phyloP scores from a whole-genome alignment of 2,888 invertebrate species.

The Scaptomyza tumidula region DNA sequence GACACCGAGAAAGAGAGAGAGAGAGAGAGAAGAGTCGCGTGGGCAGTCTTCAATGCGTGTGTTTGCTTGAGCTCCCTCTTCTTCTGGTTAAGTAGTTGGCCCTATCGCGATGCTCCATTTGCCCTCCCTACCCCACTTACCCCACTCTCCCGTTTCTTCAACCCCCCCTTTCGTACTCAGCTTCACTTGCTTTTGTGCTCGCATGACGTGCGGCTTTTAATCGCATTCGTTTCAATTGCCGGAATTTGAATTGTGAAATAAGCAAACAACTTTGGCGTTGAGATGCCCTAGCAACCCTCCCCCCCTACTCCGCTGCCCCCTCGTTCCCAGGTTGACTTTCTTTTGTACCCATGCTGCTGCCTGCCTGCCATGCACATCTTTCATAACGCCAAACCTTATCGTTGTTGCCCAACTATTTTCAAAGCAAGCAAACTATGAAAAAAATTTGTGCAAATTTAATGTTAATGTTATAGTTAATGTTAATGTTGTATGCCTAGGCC shows the following conservation, averaged over 20 bases:
- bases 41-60: slow-evolving; percentile 45
- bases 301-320: neutral
- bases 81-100: slow-evolving; percentile 32
- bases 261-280: slow-evolving; percentile 62
- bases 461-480: slow-evolving; percentile 33
- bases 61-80: slow-evolving; percentile 16
- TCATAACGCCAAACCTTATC: slow-evolving; percentile 37
- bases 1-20: too few relatives aligned
- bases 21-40: slow-evolving; percentile 53
- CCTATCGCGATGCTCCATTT: slow-evolving; percentile 76
- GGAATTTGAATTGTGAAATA: slow-evolving; percentile 79
- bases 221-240: slow-evolving; percentile 80
- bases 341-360: slow-evolving; percentile 43
- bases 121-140: slow-evolving; percentile 12
- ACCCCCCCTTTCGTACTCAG: neutral
- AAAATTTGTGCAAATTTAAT: slow-evolving; percentile 53
- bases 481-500: slow-evolving; percentile 21
- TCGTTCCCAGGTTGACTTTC: slow-evolving; percentile 40
- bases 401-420: slow-evolving; percentile 28
- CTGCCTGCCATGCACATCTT: slow-evolving; percentile 30
- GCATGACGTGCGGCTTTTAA: slow-evolving; percentile 77
- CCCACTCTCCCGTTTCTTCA: neutral
- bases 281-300: slow-evolving; percentile 7
- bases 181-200: slow-evolving; percentile 30
- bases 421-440: slow-evolving; percentile 13